These are phyloP conservation scores for Apteryx mantelli DNA, from an alignment of 2,113 vertebrate genomes.

Conservation along the genomic window DNA sequence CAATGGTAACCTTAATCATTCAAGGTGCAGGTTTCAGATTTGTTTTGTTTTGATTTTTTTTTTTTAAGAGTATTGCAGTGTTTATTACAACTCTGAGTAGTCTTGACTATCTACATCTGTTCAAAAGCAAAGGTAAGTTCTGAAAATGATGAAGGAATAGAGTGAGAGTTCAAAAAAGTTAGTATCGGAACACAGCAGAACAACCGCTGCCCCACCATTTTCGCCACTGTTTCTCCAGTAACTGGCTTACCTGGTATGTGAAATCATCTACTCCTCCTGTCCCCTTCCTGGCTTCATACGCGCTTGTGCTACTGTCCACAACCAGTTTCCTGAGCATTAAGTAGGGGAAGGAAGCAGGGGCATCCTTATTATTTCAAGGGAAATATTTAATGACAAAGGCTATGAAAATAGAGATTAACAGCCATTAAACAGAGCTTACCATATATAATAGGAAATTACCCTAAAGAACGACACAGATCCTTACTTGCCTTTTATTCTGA, in stretches of 20 bases:
- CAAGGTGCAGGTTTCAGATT: too few relatives aligned
- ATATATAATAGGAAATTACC: accelerated
- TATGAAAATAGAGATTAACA: neutral
- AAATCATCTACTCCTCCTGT: neutral
- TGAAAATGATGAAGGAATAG: neutral
- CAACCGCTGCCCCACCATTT: too few relatives aligned
- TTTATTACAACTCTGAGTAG: neutral
- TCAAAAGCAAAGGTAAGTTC: neutral
- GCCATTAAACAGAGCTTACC: neutral
- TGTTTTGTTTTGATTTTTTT: neutral
- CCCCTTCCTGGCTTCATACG: neutral
- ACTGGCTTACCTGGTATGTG: neutral
- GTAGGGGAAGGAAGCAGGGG: neutral
- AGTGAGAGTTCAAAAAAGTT: neutral
- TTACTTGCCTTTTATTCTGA: neutral
- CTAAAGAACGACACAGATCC: neutral
- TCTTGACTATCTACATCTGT: neutral
- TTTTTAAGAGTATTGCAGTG: neutral
- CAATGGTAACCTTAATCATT: neutral
- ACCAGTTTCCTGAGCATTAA: neutral
- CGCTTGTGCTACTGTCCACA: accelerated
- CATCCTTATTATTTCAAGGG: neutral
- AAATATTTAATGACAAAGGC: neutral
- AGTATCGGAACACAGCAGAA: accelerated
- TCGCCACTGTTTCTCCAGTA: neutral